Evolutionary conservation across 2,888 invertebrate species (phyloP).

Genomic region (Trypoxylon attenuatum): DNA sequence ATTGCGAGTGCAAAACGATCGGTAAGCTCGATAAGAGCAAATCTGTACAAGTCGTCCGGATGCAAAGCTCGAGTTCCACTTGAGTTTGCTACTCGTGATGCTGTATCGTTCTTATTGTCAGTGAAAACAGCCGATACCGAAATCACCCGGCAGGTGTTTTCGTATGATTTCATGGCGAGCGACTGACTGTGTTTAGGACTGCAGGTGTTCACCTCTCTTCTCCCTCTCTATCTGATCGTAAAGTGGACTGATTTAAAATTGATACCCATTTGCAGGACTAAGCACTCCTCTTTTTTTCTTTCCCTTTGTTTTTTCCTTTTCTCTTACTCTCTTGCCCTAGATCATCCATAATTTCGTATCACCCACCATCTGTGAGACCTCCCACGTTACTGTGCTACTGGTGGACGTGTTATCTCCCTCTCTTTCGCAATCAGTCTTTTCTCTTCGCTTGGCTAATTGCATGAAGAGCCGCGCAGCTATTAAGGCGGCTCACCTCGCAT

Average conservation of each 20-base stretch:
- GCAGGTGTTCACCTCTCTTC: slow-evolving; percentile 36
- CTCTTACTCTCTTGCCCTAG: neutral
- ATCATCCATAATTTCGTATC: slow-evolving; percentile 18
- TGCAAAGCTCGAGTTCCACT: neutral
- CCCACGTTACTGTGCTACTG: slow-evolving; percentile 15
- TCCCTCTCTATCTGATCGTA: slow-evolving; percentile 37
- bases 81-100: neutral
- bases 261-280: slow-evolving; percentile 18
- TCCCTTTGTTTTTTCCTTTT: too few relatives aligned
- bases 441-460: too few relatives aligned
- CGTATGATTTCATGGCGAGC: slow-evolving; percentile 23
- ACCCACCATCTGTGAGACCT: slow-evolving; percentile 12
- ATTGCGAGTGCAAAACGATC: neutral
- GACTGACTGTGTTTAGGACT: slow-evolving; percentile 20
- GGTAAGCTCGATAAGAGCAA: neutral
- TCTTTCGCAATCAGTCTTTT: too few relatives aligned
- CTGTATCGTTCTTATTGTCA: neutral
- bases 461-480: too few relatives aligned
- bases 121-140: neutral
- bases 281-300: too few relatives aligned
- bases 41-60: neutral
- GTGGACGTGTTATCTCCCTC: too few relatives aligned
- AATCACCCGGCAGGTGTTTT: slow-evolving; percentile 43
- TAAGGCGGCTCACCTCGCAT: too few relatives aligned
- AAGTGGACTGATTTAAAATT: slow-evolving; percentile 30